Base-by-base conservation (phyloP, 2,797 vertebrate species). In the Eutrigla gurnardus region DNA sequence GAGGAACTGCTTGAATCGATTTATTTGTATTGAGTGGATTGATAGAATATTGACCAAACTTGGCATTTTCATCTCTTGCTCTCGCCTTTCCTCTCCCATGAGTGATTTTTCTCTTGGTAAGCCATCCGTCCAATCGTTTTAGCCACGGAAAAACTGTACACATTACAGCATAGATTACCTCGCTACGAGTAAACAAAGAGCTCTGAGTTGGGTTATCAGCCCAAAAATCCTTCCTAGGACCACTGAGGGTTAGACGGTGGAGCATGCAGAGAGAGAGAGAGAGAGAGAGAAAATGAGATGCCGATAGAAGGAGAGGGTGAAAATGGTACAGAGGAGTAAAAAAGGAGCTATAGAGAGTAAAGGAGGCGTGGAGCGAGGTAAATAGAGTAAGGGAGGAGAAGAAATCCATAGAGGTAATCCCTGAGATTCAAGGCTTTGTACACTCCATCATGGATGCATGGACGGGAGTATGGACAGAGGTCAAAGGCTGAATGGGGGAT, bases 361-460 rank as follows among this genome's bases (percentile, higher is more conserved):
- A 73, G 50, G 63, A 73, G 58, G 37, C 57, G 58, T 73, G 70
- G 66, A 82, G 37, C 12, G 66, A 80, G 67, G 32, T n/a, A 46
- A 52, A 62, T 68, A 13, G 73, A 73, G 65, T 35, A 14, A 45
- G 35, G 0, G 6, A 35, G 15, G 46, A 62, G 50, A 64, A 62
- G 50, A 54, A 76, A 79, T 82, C 70, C 61, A 33, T 47, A 11
- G 64, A 72, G 65, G 81, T 88, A 89, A 91, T 87, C 85, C 85
- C 66, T 25, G 5, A 70, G 77, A 89, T 78, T 76, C 74, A 75
- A 71, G 33, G 65, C 76, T 85, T 78, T 84, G 81, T 79, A 53
- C 70, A 73, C 70, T 84, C 69, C 73, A 84, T 82, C 80, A 76
- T 67, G 70, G 73, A 77, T 66, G 80, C 76, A 80, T 65, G 59